A percentile compares a stretch with the other conserved stretches of the same genome.
Evolutionary conservation across 2,113 vertebrate genomes (phyloP).

Genomic region (Clarias batrachus): DNA sequence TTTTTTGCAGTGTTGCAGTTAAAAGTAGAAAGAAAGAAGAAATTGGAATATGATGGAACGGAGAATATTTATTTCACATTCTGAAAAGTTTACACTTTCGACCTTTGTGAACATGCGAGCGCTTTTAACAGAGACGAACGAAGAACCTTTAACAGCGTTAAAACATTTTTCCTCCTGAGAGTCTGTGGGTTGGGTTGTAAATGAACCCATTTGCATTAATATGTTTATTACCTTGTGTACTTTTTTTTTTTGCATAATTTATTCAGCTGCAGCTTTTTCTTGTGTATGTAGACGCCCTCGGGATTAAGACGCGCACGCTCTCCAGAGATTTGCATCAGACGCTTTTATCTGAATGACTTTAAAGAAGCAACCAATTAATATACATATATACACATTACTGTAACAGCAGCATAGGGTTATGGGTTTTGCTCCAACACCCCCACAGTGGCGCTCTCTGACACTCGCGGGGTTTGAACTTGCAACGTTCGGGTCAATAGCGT

Average conservation of each 20-base stretch:
- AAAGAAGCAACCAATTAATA: neutral
- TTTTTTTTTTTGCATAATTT: neutral
- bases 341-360: neutral
- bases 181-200: neutral
- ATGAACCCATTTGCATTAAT: neutral
- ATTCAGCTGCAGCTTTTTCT: neutral
- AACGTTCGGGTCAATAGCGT: neutral
- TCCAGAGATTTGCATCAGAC: neutral
- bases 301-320: neutral
- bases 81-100: neutral
- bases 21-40: neutral
- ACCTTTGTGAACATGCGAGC: neutral
- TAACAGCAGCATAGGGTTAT: neutral
- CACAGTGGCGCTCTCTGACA: neutral
- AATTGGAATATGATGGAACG: neutral
- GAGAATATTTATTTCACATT: neutral
- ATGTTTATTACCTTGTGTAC: neutral
- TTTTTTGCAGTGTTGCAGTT: no score
- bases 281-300: neutral
- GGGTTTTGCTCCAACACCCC: neutral
- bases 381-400: neutral
- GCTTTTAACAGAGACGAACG: neutral
- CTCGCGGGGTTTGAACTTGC: neutral
- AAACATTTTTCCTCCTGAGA: neutral
- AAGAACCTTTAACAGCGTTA: neutral